Conservation (phyloP, 1,140 invertebrate genomes). For the Dreissena rostriformis region DNA sequence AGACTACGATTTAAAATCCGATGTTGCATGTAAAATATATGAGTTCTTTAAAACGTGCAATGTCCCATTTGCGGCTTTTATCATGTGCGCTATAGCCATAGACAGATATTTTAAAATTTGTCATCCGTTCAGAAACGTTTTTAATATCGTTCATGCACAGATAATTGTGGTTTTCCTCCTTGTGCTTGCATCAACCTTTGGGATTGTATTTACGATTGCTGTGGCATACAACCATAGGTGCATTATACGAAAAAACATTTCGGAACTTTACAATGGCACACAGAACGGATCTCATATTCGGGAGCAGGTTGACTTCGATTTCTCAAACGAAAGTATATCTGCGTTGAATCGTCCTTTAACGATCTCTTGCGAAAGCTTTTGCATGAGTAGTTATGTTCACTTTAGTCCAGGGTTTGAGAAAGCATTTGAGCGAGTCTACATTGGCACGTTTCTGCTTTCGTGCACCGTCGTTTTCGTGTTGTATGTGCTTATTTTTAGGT, state of each 20-base stretch:
- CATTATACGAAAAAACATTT: too few relatives aligned
- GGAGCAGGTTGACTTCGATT: too few relatives aligned
- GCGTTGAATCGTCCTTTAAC: too few relatives aligned
- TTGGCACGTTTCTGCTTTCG: constrained; percentile 63
- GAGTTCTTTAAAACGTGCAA: constrained; percentile 78
- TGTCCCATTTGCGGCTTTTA: constrained; percentile 77
- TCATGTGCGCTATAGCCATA: constrained; percentile 80
- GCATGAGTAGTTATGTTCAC: constrained; percentile 55
- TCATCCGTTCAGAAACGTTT: constrained; percentile 74
- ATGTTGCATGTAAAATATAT: constrained; percentile 78
- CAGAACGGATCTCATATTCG: too few relatives aligned
- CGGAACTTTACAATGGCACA: too few relatives aligned
- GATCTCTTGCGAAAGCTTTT: constrained; percentile 33
- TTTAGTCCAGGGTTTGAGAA: constrained; percentile 60
- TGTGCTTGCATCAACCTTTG: constrained; percentile 70
- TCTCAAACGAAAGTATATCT: too few relatives aligned
- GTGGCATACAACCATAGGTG: constrained; percentile 50
- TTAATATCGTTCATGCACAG: constrained; percentile 74
- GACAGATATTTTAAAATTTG: constrained; percentile 81
- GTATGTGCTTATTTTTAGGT: constrained; percentile 68
- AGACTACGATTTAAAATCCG: constrained; percentile 67
- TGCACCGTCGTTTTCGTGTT: constrained; percentile 66
- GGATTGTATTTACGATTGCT: constrained; percentile 72
- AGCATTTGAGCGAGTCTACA: constrained; percentile 67
- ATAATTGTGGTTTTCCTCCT: constrained; percentile 67